Conservation (phyloP, 2,888 invertebrate species). For the Heliconius ethilla region DNA sequence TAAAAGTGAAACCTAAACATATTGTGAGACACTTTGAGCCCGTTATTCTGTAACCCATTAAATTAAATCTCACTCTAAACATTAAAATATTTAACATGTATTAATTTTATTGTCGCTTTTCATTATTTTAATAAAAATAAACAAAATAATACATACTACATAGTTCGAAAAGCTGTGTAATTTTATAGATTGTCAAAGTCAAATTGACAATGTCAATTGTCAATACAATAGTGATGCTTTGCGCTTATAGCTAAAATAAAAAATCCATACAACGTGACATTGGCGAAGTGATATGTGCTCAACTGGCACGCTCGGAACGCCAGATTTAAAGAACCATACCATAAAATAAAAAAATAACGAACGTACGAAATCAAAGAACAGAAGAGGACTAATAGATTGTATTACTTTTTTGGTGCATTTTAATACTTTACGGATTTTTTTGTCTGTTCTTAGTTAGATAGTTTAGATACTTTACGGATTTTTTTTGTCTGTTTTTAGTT, state of each 20-base stretch:
- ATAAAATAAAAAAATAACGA: too few species aligned
- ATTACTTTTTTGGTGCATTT: too few species aligned
- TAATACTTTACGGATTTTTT: too few species aligned
- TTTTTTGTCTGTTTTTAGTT: too few species aligned
- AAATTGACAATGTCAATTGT: neutral
- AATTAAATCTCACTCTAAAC: constrained; percentile 59
- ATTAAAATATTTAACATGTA: constrained; percentile 49
- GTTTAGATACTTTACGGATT: too few species aligned
- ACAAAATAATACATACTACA: neutral
- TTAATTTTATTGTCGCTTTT: constrained; percentile 2
- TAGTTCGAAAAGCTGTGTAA: neutral
- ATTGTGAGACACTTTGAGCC: constrained; percentile 70
- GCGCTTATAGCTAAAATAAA: neutral
- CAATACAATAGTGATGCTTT: neutral
- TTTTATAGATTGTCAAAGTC: constrained; percentile 2
- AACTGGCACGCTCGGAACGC: too few species aligned
- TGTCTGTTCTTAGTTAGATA: too few species aligned
- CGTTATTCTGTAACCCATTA: constrained; percentile 70
- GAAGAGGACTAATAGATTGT: too few species aligned
- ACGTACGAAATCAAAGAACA: too few species aligned
- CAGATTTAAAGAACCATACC: too few species aligned
- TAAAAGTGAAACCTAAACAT: constrained; percentile 70
- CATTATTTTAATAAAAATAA: constrained; percentile 24
- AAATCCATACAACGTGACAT: too few species aligned
- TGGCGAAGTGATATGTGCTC: too few species aligned